Percentiles rank a stretch among this genome's conserved stretches.
Conservation (phyloP, 2,113 vertebrate species). For the Lepisosteus oculatus region DNA sequence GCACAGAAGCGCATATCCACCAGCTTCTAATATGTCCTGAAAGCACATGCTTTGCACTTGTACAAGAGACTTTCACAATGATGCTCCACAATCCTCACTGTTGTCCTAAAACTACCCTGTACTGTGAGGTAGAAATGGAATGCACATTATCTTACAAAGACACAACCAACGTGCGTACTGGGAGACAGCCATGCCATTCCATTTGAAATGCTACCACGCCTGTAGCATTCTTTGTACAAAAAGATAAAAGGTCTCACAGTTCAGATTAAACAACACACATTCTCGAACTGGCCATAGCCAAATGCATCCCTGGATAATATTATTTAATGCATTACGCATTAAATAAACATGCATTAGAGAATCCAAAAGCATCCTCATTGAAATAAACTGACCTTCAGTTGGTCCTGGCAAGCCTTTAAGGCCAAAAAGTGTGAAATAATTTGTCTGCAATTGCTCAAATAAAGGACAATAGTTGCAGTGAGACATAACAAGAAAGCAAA, state of each 20-base stretch:
- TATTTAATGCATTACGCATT: not conserved
- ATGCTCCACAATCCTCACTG: not conserved
- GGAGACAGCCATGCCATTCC: too few species aligned
- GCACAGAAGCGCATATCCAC: too few species aligned
- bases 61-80: not conserved
- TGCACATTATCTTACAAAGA: not conserved
- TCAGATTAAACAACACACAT: not conserved
- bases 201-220: too few species aligned
- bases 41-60: too few species aligned
- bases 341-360: slow-evolving; percentile 32
- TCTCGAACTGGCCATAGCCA: not conserved
- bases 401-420: slow-evolving; percentile 55
- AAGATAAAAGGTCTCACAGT: not conserved
- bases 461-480: slow-evolving; percentile 22
- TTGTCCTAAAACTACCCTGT: not conserved
- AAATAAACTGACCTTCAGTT: slow-evolving; percentile 61
- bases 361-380: slow-evolving; percentile 11
- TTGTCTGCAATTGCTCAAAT: slow-evolving; percentile 51
- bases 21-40: too few species aligned
- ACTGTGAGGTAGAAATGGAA: not conserved
- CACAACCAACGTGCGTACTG: not conserved
- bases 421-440: slow-evolving; percentile 59
- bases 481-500: slow-evolving; percentile 33
- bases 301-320: not conserved
- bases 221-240: not conserved